Evolutionary conservation across 2,797 vertebrate species (phyloP).

Genomic region (Apodemus agrarius): DNA sequence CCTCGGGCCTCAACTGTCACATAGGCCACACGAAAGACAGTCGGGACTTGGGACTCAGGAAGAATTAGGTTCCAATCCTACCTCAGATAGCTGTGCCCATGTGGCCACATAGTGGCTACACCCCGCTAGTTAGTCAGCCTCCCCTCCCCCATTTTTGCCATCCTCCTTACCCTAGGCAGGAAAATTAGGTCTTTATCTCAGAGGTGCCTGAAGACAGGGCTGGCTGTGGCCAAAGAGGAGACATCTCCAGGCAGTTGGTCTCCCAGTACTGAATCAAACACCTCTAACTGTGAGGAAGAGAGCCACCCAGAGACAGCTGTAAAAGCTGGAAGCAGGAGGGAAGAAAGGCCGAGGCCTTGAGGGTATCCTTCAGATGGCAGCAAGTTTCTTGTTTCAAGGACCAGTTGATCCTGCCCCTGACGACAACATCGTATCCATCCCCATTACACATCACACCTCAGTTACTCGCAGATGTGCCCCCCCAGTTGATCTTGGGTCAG

Average conservation of each 20-base stretch:
- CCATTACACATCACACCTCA: background rate
- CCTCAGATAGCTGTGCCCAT: background rate
- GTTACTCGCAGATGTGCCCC: background rate
- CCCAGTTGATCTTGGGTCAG: background rate
- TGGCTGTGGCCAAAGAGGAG: background rate
- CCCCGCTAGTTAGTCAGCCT: background rate
- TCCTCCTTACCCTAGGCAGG: background rate
- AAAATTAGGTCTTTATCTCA: background rate
- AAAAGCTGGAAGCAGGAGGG: background rate
- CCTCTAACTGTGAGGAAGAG: background rate
- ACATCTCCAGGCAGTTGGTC: background rate
- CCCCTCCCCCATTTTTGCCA: background rate
- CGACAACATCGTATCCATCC: background rate
- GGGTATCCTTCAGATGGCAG: background rate
- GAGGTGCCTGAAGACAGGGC: background rate
- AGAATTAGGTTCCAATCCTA: background rate
- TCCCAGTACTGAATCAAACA: background rate
- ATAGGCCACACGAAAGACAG: background rate
- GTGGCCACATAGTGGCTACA: fast-evolving
- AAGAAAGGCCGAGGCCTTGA: fast-evolving
- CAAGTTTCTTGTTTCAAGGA: background rate
- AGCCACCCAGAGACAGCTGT: background rate
- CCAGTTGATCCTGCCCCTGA: background rate
- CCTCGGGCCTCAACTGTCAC: background rate
- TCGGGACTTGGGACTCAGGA: background rate